These are phyloP conservation scores for Meteorus cinctellus DNA, from an alignment of 2,888 invertebrate species.

Conservation along the genomic window DNA sequence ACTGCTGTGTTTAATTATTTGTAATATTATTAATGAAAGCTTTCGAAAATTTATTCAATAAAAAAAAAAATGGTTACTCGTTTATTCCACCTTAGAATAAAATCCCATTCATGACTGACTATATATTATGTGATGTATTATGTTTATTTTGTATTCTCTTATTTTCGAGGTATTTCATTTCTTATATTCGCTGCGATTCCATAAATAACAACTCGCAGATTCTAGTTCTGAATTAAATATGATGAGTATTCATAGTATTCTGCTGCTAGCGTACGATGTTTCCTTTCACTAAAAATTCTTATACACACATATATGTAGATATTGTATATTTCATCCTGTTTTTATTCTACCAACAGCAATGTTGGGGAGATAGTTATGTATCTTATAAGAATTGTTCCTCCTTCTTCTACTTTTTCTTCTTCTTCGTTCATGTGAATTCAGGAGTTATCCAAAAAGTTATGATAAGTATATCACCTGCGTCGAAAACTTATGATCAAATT, in stretches of 20 bases:
- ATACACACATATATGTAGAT: not conserved
- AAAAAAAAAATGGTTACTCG: too few relatives aligned
- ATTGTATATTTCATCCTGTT: conserved; percentile 43
- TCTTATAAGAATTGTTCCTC: not conserved
- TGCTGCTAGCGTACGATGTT: conserved; percentile 36
- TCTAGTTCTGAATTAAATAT: conserved; percentile 63
- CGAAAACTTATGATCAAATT: not conserved
- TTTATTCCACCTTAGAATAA: too few relatives aligned
- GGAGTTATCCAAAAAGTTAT: conserved; percentile 8
- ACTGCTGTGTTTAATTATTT: not conserved
- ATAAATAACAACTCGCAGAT: conserved; percentile 40
- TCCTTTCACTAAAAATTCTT: not conserved
- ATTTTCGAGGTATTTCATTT: not conserved
- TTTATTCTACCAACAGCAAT: conserved; percentile 27
- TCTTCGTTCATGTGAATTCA: conserved; percentile 3
- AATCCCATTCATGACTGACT: not conserved
- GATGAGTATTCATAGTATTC: conserved; percentile 41
- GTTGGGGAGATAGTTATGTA: not conserved
- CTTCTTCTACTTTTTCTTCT: not conserved
- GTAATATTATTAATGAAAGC: conserved; percentile 6
- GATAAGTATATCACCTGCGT: not conserved
- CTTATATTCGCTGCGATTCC: not conserved
- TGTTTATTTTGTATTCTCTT: conserved; percentile 6
- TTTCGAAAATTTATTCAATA: not conserved
- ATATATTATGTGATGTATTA: conserved; percentile 1